Base-by-base conservation (phyloP, 2,113 vertebrate genomes). In the Lonchura striata region DNA sequence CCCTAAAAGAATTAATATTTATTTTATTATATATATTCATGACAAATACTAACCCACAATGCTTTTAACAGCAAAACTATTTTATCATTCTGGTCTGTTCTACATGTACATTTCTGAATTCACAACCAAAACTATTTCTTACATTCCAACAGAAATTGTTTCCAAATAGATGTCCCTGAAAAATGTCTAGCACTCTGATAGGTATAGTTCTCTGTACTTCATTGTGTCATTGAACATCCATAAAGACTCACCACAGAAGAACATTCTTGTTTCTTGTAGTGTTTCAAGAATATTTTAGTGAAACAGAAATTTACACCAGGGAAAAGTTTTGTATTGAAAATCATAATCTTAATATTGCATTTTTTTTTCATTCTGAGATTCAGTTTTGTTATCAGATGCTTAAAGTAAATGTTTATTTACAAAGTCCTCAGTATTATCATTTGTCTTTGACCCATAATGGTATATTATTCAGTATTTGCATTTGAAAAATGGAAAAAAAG, bases 1-100 rank as follows among this genome's bases (percentile, higher is more conserved):
- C 98, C 98, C 98, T 99, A 71, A 86, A 85, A 95, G 95, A 95
- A 86, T 16, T 59, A 97, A 93, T 47, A 81, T 81, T 89, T 81
- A 70, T 92, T 83, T 95, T 85, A 82, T 63, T 86, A 78, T n/a
- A 20, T 35, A 25, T 15, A 72, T 6, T 82, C 15, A 74, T 59
- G 24, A 35, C 13, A 92, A 82, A 79, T 57, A 86, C 6, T 57
- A 88, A 87, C 14, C 12, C 17, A 59, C 15, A 7, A 66, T 16
- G 42, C 13, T 44, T 33, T 56, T 16, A 83, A 53, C 7, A 87
- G 28, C 89, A 94, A 80, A 93, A 54, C 8, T 78, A 88, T 76
- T 84, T 88, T 50, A 86, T 28, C 42, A 35, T 88, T 88, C 18
- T 35, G 6, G 15, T 84, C 30, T 78, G 35, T 22, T 96, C 56